These are phyloP conservation scores for Cryptops parisi DNA, from an alignment of 2,888 invertebrate species.

Conservation along the genomic window DNA sequence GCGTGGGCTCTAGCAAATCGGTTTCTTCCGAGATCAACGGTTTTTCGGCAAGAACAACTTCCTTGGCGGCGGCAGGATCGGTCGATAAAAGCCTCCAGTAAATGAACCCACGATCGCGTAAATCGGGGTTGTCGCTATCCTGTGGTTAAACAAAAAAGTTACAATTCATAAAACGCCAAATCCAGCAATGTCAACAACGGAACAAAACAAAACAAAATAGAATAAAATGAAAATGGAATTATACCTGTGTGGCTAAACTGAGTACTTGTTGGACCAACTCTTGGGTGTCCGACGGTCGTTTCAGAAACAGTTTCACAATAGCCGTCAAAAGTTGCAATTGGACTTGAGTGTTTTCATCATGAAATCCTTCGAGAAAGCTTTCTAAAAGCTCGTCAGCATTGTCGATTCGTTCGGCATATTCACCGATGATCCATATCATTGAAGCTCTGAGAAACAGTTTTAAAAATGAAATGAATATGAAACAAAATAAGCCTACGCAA, in stretches of 20 bases:
- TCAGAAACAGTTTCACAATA: conserved; percentile 95
- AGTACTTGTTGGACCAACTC: conserved; percentile 92
- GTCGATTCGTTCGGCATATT: conserved; percentile 98
- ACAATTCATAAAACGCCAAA: no score
- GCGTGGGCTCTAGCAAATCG: conserved; percentile 89
- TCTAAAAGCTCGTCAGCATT: conserved; percentile 97
- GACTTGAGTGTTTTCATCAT: conserved; percentile 89
- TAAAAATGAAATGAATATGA: no score
- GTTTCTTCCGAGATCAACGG: conserved; percentile 99
- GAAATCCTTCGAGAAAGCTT: conserved; percentile 95
- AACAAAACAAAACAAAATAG: no score
- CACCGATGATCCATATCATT: conserved; percentile 83
- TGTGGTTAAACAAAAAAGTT: conserved; percentile 26
- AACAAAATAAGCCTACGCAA: no score
- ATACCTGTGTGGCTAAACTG: conserved; percentile 46
- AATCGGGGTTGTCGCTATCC: conserved; percentile 94
- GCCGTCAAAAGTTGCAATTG: conserved; percentile 94
- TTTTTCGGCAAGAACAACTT: conserved; percentile 96
- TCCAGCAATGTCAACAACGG: no score
- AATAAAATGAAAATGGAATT: no score
- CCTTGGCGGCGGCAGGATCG: conserved; percentile 98
- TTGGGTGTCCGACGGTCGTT: conserved; percentile 95
- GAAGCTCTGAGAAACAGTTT: conserved; percentile 59
- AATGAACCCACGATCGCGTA: conserved; percentile 95
- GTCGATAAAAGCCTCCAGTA: conserved; percentile 98